These are phyloP conservation scores for Scytalopus superciliaris DNA, from an alignment of 2,113 vertebrate species.

Conservation along the genomic window DNA sequence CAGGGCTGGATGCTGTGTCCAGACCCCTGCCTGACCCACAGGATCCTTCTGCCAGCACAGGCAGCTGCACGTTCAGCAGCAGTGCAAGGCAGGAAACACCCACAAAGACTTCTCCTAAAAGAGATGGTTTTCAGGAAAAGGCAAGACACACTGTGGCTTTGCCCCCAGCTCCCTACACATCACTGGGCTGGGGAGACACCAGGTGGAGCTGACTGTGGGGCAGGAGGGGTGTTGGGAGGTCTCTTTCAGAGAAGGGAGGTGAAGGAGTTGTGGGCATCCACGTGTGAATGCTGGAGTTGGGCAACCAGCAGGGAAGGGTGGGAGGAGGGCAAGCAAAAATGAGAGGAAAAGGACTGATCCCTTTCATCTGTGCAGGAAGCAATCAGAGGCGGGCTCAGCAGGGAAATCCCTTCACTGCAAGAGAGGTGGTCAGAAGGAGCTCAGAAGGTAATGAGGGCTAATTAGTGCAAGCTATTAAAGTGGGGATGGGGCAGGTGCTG, in stretches of 20 bases:
- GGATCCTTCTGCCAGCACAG: not conserved
- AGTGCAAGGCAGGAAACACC: not conserved
- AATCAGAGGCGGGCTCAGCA: not conserved
- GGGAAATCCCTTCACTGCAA: not conserved
- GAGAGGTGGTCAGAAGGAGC: not conserved
- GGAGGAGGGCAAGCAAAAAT: not conserved
- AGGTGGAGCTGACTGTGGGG: not conserved
- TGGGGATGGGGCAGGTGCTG: fast-evolving
- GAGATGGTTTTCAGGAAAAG: not conserved
- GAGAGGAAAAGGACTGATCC: not conserved
- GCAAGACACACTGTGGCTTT: not conserved
- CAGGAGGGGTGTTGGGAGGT: not conserved
- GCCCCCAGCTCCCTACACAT: not conserved
- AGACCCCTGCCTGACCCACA: not conserved
- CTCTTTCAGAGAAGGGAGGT: not conserved
- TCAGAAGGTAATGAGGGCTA: not conserved
- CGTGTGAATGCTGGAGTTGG: fast-evolving
- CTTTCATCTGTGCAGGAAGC: not conserved
- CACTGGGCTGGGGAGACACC: fast-evolving
- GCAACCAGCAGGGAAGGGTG: not conserved
- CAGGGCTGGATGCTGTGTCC: fast-evolving
- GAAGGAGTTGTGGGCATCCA: not conserved
- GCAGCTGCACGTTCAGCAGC: not conserved
- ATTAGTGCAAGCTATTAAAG: not conserved
- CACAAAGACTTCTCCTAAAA: not conserved